Evolutionary conservation across 2,888 invertebrate species (phyloP).

Genomic region (Amphipyra tragopoginis): DNA sequence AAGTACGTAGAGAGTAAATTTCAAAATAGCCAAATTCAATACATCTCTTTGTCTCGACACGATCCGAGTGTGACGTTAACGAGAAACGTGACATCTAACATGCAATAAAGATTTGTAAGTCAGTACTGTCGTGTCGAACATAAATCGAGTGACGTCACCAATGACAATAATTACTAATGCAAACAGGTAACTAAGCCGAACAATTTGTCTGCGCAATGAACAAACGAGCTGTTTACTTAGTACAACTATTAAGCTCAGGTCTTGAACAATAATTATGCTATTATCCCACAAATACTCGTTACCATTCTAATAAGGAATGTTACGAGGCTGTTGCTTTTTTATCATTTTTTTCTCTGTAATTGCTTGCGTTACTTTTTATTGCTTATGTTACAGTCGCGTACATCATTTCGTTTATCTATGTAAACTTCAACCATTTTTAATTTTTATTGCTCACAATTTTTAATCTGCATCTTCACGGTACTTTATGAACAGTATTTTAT

Average conservation of each 20-base stretch:
- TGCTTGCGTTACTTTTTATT: slow-evolving; percentile 50
- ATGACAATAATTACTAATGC: slow-evolving; percentile 56
- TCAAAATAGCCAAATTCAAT: slow-evolving; percentile 27
- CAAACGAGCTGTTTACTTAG: slow-evolving; percentile 58
- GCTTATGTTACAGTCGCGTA: slow-evolving; percentile 34
- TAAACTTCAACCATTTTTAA: slow-evolving; percentile 33
- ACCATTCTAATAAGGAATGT: slow-evolving; percentile 71
- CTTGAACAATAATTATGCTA: slow-evolving; percentile 73
- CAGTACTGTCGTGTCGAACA: slow-evolving; percentile 47
- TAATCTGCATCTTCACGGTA: slow-evolving; percentile 14
- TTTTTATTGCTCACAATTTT: slow-evolving; percentile 28
- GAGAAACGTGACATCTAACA: slow-evolving; percentile 54
- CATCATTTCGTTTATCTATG: slow-evolving; percentile 53
- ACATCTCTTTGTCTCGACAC: slow-evolving; percentile 45
- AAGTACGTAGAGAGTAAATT: slow-evolving; percentile 4
- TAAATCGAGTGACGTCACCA: slow-evolving; percentile 51
- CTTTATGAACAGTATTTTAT: slow-evolving; percentile 11
- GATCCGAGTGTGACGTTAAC: slow-evolving; percentile 46
- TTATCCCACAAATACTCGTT: slow-evolving; percentile 71
- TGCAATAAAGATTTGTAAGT: slow-evolving; percentile 53
- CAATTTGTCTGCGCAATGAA: slow-evolving; percentile 58
- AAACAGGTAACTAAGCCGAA: slow-evolving; percentile 50
- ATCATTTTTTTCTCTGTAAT: slow-evolving; percentile 52
- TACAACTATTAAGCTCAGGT: slow-evolving; percentile 57
- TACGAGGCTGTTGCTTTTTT: slow-evolving; percentile 49